Evolutionary conservation across 2,888 invertebrate genomes (phyloP).

Genomic region (Eupithecia exiguata): DNA sequence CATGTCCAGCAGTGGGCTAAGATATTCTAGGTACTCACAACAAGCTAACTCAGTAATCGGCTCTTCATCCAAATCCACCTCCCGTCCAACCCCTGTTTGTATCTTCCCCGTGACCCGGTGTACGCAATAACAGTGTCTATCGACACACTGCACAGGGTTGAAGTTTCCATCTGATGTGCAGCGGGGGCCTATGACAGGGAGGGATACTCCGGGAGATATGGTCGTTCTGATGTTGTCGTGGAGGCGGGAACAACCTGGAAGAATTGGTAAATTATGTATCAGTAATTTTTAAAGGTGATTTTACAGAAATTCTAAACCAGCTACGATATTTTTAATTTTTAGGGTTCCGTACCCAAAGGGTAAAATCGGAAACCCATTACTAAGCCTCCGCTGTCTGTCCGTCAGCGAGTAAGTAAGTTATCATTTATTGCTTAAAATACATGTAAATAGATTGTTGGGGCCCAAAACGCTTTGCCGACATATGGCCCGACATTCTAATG

Average conservation of each 20-base stretch:
- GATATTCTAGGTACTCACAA: conserved; percentile 64
- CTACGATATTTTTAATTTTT: too few species aligned
- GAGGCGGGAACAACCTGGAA: conserved; percentile 84
- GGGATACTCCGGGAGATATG: conserved; percentile 65
- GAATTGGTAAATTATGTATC: background rate
- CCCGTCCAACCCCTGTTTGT: conserved; percentile 42
- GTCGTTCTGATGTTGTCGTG: conserved; percentile 74
- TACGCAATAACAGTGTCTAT: conserved; percentile 85
- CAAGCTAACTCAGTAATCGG: conserved; percentile 69
- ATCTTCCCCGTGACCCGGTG: conserved; percentile 80
- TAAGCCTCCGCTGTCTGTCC: too few species aligned
- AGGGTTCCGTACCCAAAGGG: too few species aligned
- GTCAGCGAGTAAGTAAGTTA: too few species aligned
- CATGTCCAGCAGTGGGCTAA: background rate
- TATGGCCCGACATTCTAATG: too few species aligned
- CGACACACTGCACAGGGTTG: conserved; percentile 86
- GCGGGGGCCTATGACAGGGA: conserved; percentile 76
- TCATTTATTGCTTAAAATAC: too few species aligned
- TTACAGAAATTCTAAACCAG: too few species aligned
- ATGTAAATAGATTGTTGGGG: too few species aligned
- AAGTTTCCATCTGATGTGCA: conserved; percentile 87
- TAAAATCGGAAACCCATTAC: too few species aligned
- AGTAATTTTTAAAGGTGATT: too few species aligned
- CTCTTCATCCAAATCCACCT: conserved; percentile 61
- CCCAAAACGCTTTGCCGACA: too few species aligned